Evolutionary conservation across 2,797 vertebrate genomes (phyloP), one percentile per base, ranked within the genome.

Genomic region (Phrynocephalus forsythii): DNA sequence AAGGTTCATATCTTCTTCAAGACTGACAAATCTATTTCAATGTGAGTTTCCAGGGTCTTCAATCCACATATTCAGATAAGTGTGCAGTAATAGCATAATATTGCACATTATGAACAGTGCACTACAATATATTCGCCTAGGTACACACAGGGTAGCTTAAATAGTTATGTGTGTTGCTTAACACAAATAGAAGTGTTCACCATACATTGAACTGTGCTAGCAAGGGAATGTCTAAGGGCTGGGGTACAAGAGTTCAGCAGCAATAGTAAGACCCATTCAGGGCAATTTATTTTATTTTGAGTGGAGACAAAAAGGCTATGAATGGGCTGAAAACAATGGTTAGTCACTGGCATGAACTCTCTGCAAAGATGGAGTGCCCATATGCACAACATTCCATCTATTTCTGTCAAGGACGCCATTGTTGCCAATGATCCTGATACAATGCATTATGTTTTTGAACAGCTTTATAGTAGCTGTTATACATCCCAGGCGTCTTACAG

Each of bases 281-380:
- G 80, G 76, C 90, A 90, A 83, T 1, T 33, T 85, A 88, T 90
- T 88, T 91, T 87, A 90, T 87, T 91, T 88, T 88, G 91, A 89
- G 89, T 86, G 90, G 94, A 94, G 90, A 44, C 76, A 94, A 83
- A 81, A 81, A 92, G 87, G 92, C 93, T 95, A 95, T 94, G 95
- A 94, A 94, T 94, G 93, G 93, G 87, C 92, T 94, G 94, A 94
- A 92, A 94, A 91, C 94, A 94, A 75, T 85, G 88, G 88, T 85
- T 89, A 90, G 91, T 89, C 89, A 91, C 87, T 92, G 92, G 91
- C 85, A 81, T 52, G 89, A 89, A 87, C 86, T 88, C 83, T 83
- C 90, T 86, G 91, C 92, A 91, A 92, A 92, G 93, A 94, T 6
- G 9, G 90, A 91, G 91, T 86, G 91, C 91, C 90, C 88, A 87